Percentiles rank a stretch among this genome's conserved stretches.
phyloP scores from a whole-genome alignment of 2,888 invertebrate species.

The Alloscopus bannaensis region DNA sequence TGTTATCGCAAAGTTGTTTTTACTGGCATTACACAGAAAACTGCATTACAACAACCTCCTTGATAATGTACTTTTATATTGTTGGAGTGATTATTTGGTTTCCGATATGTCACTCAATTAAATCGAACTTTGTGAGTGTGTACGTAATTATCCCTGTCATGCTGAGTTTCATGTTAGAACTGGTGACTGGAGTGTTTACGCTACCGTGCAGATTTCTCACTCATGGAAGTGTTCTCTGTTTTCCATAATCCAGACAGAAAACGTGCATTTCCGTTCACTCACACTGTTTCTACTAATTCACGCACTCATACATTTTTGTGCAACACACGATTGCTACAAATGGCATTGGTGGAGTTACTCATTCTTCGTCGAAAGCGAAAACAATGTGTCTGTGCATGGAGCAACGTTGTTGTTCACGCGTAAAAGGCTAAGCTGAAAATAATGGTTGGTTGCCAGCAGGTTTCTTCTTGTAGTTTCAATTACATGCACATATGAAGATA shows the following conservation, averaged over 20 bases:
- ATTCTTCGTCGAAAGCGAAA: conserved; percentile 7
- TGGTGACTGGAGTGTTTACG: neutral
- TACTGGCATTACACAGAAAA: conserved; percentile 27
- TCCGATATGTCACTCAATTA: conserved; percentile 58
- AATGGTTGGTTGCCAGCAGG: conserved; percentile 25
- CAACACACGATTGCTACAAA: neutral
- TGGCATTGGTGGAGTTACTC: neutral
- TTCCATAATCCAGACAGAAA: neutral
- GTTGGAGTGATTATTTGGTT: conserved; percentile 42
- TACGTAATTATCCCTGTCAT: neutral
- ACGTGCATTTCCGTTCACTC: conserved; percentile 40
- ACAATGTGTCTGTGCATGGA: conserved; percentile 11
- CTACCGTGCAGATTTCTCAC: neutral
- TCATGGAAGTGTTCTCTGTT: neutral
- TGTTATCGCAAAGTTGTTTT: conserved; percentile 32
- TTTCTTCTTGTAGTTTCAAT: conserved; percentile 16
- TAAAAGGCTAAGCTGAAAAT: conserved; percentile 18
- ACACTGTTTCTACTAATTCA: neutral
- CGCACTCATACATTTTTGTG: conserved; percentile 5
- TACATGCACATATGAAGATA: neutral
- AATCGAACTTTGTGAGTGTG: conserved; percentile 16
- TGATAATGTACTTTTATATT: conserved; percentile 24
- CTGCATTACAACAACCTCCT: conserved; percentile 36
- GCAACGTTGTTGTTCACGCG: conserved; percentile 4
- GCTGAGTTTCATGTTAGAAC: neutral